Evolutionary conservation across 2,888 invertebrate genomes (phyloP).

Genomic region (Minunthozetes semirufus): DNA sequence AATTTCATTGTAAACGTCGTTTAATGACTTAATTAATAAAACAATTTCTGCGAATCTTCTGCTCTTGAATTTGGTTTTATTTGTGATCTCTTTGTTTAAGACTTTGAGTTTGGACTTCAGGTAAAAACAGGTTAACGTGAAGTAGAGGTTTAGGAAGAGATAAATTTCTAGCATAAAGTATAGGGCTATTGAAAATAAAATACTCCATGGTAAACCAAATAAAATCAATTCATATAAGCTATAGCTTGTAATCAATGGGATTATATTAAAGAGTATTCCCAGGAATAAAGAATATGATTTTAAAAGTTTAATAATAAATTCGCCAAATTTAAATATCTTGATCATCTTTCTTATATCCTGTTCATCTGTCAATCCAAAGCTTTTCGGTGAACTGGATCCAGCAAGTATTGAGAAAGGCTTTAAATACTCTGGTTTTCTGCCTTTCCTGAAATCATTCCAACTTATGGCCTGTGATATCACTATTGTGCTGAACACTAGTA

Average conservation of each 20-base stretch:
- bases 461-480: background rate
- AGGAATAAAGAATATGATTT: background rate
- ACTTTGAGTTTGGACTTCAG: background rate
- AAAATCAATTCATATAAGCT: background rate
- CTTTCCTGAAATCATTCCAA: background rate
- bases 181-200: background rate
- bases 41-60: background rate
- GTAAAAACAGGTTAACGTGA: background rate
- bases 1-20: background rate
- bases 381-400: background rate
- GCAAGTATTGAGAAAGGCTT: background rate
- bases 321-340: background rate
- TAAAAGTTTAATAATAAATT: background rate
- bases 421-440: background rate
- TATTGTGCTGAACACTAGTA: background rate
- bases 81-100: background rate
- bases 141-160: background rate
- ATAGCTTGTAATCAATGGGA: background rate
- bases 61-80: background rate
- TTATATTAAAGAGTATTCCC: background rate
- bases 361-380: background rate
- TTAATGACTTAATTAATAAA: background rate
- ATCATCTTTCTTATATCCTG: background rate
- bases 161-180: background rate
- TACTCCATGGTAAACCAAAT: background rate